These are phyloP conservation scores for Zophobas atratus DNA, from an alignment of 1,140 invertebrate genomes.

Conservation along the genomic window DNA sequence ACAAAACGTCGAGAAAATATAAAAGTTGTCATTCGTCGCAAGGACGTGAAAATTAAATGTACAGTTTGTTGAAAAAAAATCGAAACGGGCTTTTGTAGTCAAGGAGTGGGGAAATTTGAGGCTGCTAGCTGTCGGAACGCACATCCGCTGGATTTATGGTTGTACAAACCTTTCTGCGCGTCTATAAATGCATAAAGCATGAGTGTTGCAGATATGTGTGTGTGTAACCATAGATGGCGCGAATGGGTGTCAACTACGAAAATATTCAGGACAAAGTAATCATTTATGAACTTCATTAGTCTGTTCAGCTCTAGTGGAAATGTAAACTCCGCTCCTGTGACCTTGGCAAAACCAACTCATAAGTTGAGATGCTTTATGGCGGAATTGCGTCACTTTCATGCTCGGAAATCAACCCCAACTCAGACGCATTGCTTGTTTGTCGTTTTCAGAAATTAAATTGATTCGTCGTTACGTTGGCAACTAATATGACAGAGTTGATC, in stretches of 20 bases:
- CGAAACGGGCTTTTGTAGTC: too few relatives aligned
- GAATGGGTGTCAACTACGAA: not conserved
- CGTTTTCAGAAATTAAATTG: not conserved
- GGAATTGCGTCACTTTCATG: not conserved
- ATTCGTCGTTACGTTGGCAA: not conserved
- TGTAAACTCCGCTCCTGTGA: slow-evolving; percentile 6
- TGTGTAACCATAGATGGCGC: not conserved
- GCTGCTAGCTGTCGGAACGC: too few relatives aligned
- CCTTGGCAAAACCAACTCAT: slow-evolving; percentile 4
- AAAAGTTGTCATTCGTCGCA: too few relatives aligned
- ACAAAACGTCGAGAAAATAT: too few relatives aligned
- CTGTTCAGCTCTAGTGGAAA: not conserved
- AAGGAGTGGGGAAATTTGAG: too few relatives aligned
- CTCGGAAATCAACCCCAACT: not conserved
- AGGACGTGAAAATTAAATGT: too few relatives aligned
- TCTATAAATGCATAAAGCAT: too few relatives aligned
- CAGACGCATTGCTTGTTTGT: not conserved
- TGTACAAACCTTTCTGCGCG: too few relatives aligned
- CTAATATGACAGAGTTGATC: too few relatives aligned
- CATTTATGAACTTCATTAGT: slow-evolving; percentile 14
- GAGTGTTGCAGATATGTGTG: too few relatives aligned
- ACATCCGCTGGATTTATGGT: too few relatives aligned
- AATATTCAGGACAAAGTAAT: slow-evolving; percentile 4
- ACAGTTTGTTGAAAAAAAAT: too few relatives aligned
- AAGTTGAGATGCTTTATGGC: not conserved